phyloP scores from a whole-genome alignment of 2,113 vertebrate species.

The Istiophorus platypterus region DNA sequence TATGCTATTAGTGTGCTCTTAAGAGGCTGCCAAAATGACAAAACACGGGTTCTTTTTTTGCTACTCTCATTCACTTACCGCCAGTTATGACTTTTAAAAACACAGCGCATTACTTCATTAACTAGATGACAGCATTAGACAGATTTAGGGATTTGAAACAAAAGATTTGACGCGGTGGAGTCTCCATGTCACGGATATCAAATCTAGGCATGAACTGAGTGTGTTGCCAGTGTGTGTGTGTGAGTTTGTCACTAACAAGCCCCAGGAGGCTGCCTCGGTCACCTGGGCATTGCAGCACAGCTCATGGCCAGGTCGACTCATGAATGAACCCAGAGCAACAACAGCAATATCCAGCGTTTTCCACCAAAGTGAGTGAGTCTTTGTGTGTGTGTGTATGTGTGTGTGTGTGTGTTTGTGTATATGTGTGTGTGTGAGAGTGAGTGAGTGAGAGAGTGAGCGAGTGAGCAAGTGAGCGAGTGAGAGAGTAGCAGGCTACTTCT shows the following conservation, averaged over 20 bases:
- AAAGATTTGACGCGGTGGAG: slow-evolving; percentile 23
- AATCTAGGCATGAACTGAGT: slow-evolving; percentile 12
- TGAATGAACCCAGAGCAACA: slow-evolving; percentile 71
- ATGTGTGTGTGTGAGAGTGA: slow-evolving; percentile 10
- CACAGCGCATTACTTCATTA: not conserved
- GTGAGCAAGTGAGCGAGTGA: too few relatives aligned
- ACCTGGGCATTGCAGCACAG: slow-evolving; percentile 63
- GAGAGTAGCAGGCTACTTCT: slow-evolving; percentile 30
- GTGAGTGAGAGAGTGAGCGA: too few relatives aligned
- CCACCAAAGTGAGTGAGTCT: slow-evolving; percentile 30
- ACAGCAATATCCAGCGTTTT: slow-evolving; percentile 44
- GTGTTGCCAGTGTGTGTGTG: not conserved
- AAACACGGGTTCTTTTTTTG: not conserved
- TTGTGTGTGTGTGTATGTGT: slow-evolving; percentile 24
- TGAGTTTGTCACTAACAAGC: slow-evolving; percentile 72
- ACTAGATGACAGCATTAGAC: not conserved
- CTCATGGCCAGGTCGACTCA: slow-evolving; percentile 64
- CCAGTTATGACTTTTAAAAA: slow-evolving; percentile 8
- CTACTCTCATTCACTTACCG: slow-evolving; percentile 2
- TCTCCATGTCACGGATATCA: slow-evolving; percentile 25
- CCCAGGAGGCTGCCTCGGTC: slow-evolving; percentile 52
- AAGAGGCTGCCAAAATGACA: not conserved
- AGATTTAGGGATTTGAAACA: slow-evolving; percentile 10
- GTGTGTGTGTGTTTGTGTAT: slow-evolving; percentile 32
- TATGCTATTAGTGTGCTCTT: not conserved